Conservation (phyloP, 2,888 invertebrate genomes). For the Lasioglossum figueresi region DNA sequence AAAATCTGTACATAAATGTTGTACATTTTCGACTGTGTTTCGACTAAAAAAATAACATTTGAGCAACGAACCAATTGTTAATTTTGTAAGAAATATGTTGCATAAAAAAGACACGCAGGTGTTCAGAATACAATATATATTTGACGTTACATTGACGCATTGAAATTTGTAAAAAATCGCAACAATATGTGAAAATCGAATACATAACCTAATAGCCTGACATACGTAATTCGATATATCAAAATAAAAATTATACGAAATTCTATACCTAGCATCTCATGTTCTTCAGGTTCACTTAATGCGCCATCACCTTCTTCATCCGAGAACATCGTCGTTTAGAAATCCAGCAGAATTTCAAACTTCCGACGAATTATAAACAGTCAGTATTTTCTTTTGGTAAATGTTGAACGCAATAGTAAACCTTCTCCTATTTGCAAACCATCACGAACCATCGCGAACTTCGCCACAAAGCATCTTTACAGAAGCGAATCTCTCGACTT, state of each 20-base stretch:
- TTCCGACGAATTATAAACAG: conserved; percentile 31
- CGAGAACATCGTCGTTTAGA: conserved; percentile 46
- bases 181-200: conserved; percentile 21
- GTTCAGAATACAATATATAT: not conserved
- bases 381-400: conserved; percentile 8
- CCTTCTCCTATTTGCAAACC: conserved; percentile 16
- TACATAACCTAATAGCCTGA: conserved; percentile 38
- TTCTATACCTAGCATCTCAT: conserved; percentile 42
- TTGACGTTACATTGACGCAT: not conserved
- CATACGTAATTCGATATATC: not conserved
- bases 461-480: not conserved
- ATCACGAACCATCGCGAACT: not conserved
- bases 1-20: not conserved
- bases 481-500: not conserved
- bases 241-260: not conserved
- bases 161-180: not conserved
- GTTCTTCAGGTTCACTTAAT: conserved; percentile 36
- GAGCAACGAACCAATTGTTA: not conserved
- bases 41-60: not conserved
- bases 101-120: not conserved
- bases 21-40: not conserved
- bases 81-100: not conserved
- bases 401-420: conserved; percentile 34
- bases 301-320: conserved; percentile 48
- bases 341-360: not conserved